Base-by-base conservation (phyloP, 1,140 invertebrate genomes). In the Luehdorfia chinensis region DNA sequence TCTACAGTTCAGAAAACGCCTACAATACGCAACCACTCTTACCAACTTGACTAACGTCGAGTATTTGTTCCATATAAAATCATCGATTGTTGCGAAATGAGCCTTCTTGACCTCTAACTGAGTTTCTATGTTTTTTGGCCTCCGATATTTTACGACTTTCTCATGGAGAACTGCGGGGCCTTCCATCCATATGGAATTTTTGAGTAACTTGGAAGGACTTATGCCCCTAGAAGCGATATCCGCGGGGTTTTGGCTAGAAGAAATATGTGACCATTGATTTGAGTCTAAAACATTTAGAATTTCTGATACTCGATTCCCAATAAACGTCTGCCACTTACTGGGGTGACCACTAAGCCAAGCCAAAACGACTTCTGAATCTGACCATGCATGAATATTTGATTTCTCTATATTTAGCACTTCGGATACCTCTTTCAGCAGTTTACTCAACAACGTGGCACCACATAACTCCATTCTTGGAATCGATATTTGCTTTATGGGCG, bases 151-250 rank as follows among this genome's bases (percentile, higher is more conserved):
- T 8, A 11, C 12, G 25, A 32, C n/a, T 41, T 49, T 30, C 14
- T 45, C 11, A 2, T 6, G 15, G 9, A 57, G 32, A 47, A 43
- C 51, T 3, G 7, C 16, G 25, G 55, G 49, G 16, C 55, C 55
- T 8, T 23, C 27, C 5, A 12, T 28, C 55, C 55, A 58, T 25
- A 58, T n/a, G n/a, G n/a, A n/a, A n/a, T n/a, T n/a, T n/a, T n/a
- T n/a, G n/a, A n/a, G n/a, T n/a, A n/a, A n/a, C 18, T 1, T 46
- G 30, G 15, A 45, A 15, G 15, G 13, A 33, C 14, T 33, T 18
- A 65, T 13, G 13, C 87, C 87, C 34, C 87, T 55, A 3, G 85
- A 87, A 4, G 69, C 43, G 1, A 59, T 44, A 65, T 90, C 87
- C 1, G 83, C 83, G 21, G 84, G 81, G 59, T 89, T 89, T 0